A percentile compares a stretch with the other conserved stretches of the same genome.
Conservation (phyloP, 1,140 invertebrate genomes). For the Sitophilus oryzae region DNA sequence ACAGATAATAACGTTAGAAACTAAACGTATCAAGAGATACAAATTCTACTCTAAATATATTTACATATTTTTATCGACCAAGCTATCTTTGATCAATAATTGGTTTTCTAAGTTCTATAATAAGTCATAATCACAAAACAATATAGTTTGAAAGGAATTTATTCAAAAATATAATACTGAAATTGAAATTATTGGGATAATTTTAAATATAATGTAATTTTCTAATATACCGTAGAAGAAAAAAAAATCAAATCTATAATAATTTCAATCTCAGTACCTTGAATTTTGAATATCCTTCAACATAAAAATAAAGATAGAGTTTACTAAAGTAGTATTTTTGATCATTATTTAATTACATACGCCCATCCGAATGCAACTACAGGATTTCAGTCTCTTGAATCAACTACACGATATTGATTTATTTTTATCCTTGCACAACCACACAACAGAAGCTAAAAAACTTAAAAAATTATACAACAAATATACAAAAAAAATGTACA, state of each 20-base stretch:
- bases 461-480: background rate
- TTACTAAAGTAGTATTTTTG: no score
- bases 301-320: no score
- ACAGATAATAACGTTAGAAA: slow-evolving; percentile 21
- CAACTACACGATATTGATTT: slow-evolving; percentile 7
- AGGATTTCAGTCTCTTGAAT: slow-evolving; percentile 26
- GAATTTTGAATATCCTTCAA: no score
- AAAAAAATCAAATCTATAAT: no score
- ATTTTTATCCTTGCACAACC: slow-evolving; percentile 9
- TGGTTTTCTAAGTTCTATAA: background rate
- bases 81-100: background rate
- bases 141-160: background rate
- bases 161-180: background rate
- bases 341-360: no score
- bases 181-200: background rate
- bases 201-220: no score
- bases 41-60: background rate
- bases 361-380: no score
- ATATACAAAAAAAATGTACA: slow-evolving; percentile 1
- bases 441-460: slow-evolving; percentile 11
- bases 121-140: background rate
- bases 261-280: no score
- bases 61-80: background rate
- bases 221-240: no score
- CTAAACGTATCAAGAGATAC: background rate